phyloP scores from a whole-genome alignment of 2,888 invertebrate genomes.

The Euzophera pinguis region DNA sequence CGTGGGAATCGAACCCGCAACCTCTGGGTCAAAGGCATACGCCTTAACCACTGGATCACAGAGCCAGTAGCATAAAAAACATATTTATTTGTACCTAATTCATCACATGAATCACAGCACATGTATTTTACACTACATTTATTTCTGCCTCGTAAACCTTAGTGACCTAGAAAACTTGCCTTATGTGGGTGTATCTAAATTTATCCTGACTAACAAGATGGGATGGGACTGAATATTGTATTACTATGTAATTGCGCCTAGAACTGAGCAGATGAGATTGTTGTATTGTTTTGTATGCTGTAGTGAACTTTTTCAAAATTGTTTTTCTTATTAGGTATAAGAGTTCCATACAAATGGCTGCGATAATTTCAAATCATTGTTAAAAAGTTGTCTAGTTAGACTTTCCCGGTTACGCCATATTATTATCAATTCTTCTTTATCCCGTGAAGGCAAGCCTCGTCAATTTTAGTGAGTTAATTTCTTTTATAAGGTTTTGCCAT shows the following conservation, averaged over 20 bases:
- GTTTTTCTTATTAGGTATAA: too few species aligned
- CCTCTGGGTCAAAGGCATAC: too few species aligned
- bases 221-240: constrained; percentile 28
- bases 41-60: too few species aligned
- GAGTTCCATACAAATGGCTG: too few species aligned
- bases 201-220: constrained; percentile 28
- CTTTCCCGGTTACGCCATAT: too few species aligned
- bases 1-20: too few species aligned
- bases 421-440: too few species aligned
- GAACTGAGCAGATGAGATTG: too few species aligned
- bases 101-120: constrained; percentile 6
- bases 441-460: neutral
- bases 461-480: neutral
- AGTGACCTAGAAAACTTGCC: constrained; percentile 41
- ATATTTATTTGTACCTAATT: neutral
- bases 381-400: too few species aligned
- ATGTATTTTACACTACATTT: constrained; percentile 19
- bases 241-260: constrained; percentile 18
- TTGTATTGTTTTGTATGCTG: too few species aligned
- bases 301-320: too few species aligned
- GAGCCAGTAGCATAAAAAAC: neutral
- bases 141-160: constrained; percentile 29
- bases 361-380: too few species aligned
- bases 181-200: constrained; percentile 49
- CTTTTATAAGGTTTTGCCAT: neutral